Evolutionary conservation across 2,113 vertebrate genomes (phyloP), one percentile per base, ranked within the genome.

Genomic region (Heterocephalus glaber): DNA sequence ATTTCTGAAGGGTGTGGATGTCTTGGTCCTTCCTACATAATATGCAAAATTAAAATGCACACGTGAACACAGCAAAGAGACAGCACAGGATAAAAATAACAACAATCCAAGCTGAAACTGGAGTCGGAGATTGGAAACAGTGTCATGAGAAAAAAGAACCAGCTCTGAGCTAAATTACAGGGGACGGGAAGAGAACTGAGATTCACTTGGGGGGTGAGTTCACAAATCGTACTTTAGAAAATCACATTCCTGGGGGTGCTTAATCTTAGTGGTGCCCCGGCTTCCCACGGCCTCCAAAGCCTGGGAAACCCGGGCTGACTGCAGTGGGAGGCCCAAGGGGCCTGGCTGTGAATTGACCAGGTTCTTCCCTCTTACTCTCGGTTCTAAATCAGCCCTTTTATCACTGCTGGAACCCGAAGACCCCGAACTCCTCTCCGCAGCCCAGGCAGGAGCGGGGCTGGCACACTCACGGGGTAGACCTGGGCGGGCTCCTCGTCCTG

Each of bases 391-490:
- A 8, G 8, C 54, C 54, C 13, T 14, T 56, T 14, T 14, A 80
- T 63, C 60, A 72, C 0, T 13, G 66, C n/a, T 90, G 79, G 4
- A 60, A 70, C 17, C 28, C n/a, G 33, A 66, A 95, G 47, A 61
- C 54, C 33, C 49, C 19, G 74, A 79, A 81, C 7, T 61, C 92
- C 12, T 91, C 24, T 72, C 68, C n/a, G 22, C 60, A 28, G 11
- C 72, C 7, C 24, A 28, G n/a, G n/a, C n/a, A n/a, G n/a, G n/a
- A n/a, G n/a, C n/a, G n/a, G n/a, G n/a, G n/a, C n/a, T n/a, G n/a
- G n/a, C 14, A 20, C 0, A 97, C 97, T 97, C 92, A 97, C 97
- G 0, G 97, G 10, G 70, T 14, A 82, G 54, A 97, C 97, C 58
- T 97, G 97, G 65, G 6, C 30, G 1, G 90, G 44, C 0, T 96